A percentile compares a stretch with the other conserved stretches of the same genome.
These are phyloP conservation scores for Ia io DNA, from an alignment of 2,113 vertebrate genomes.

Conservation along the genomic window DNA sequence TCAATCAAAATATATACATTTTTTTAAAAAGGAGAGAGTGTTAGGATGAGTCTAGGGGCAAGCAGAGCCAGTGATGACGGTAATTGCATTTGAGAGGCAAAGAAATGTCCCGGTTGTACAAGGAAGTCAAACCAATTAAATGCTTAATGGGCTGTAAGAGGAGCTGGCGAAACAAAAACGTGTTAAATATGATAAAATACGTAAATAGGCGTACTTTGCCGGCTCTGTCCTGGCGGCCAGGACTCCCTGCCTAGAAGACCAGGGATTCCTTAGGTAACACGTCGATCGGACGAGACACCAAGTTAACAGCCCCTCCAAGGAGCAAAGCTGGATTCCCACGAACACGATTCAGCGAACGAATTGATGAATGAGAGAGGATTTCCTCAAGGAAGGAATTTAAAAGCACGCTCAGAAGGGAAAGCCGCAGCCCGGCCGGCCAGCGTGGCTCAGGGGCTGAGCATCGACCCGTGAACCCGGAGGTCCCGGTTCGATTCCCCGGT, in stretches of 20 bases:
- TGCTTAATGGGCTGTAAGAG: slow-evolving; percentile 56
- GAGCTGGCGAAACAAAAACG: slow-evolving; percentile 24
- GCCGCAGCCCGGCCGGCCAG: no score
- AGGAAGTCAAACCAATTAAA: slow-evolving; percentile 69
- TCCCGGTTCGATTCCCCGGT: no score
- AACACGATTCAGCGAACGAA: no score
- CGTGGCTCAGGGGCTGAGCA: no score
- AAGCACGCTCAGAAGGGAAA: no score
- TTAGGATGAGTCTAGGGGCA: slow-evolving; percentile 43
- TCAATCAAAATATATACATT: no score
- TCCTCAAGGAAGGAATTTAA: no score
- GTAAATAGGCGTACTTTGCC: slow-evolving; percentile 42
- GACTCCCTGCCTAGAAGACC: not conserved
- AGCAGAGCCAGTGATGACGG: slow-evolving; percentile 53
- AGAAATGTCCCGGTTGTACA: slow-evolving; percentile 54
- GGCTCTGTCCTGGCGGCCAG: not conserved
- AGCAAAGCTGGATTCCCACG: no score
- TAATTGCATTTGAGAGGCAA: slow-evolving; percentile 46
- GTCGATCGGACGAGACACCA: not conserved
- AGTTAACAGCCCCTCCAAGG: no score
- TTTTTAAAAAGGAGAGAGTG: not conserved
- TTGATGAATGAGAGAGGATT: no score
- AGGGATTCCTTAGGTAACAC: not conserved
- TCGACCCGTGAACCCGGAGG: no score
- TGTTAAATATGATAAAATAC: slow-evolving; percentile 54